Percentiles rank a stretch among this genome's conserved stretches.
Conservation (phyloP, 2,797 vertebrate genomes). For the Acropternis orthonyx region DNA sequence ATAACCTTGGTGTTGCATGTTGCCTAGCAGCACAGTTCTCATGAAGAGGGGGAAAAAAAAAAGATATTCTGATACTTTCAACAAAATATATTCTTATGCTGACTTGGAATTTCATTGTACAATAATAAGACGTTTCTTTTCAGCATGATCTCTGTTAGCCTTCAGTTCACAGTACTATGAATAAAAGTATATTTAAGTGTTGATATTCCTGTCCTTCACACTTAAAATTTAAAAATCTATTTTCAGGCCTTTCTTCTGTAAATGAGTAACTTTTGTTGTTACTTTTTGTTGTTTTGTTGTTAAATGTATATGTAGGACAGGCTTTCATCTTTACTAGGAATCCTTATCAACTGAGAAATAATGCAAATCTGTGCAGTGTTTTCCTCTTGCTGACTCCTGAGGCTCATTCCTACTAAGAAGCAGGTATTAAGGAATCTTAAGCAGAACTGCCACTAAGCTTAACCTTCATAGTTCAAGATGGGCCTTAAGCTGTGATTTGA, state of each 20-base stretch:
- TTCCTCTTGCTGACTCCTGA: not conserved
- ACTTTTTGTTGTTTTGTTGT: no score
- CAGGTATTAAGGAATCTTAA: not conserved
- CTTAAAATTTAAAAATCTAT: not conserved
- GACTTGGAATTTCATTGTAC: not conserved
- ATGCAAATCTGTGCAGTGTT: not conserved
- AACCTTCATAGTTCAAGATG: not conserved
- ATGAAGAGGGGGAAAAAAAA: not conserved
- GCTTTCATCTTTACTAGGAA: not conserved
- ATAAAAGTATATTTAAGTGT: not conserved
- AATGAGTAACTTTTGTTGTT: not conserved
- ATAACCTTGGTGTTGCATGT: not conserved
- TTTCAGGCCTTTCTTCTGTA: not conserved
- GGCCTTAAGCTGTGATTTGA: not conserved
- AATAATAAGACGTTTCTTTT: not conserved
- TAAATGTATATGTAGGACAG: not conserved
- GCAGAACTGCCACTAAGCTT: not conserved
- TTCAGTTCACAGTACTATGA: not conserved
- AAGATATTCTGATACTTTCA: not conserved
- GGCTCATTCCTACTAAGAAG: not conserved
- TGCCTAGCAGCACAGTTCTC: not conserved
- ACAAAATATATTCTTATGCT: not conserved
- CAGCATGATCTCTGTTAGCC: not conserved
- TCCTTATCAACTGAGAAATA: not conserved
- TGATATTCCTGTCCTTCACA: not conserved